Evolutionary conservation across 2,797 vertebrate species (phyloP).

Genomic region (Pseudochaenichthys georgianus): DNA sequence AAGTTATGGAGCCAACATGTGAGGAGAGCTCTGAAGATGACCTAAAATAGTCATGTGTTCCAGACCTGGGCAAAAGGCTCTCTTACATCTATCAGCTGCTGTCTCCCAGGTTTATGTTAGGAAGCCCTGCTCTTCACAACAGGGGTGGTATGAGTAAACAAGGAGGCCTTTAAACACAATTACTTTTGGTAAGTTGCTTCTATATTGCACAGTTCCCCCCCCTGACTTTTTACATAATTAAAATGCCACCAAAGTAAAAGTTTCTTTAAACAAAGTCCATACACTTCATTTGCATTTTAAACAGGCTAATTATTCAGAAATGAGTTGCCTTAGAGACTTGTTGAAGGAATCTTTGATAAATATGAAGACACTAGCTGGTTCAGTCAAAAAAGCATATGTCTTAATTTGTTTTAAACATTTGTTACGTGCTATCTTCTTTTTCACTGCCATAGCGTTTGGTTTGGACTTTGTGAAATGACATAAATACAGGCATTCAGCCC

Average conservation of each 20-base stretch:
- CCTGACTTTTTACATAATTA: slow-evolving; percentile 7
- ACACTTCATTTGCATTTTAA: neutral
- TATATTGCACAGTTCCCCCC: slow-evolving; percentile 2
- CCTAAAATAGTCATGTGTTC: slow-evolving; percentile 88
- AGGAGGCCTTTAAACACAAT: slow-evolving; percentile 38
- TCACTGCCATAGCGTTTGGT: slow-evolving; percentile 35
- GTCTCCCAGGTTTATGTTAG: slow-evolving; percentile 80
- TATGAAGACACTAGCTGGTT: neutral
- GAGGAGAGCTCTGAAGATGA: slow-evolving; percentile 66
- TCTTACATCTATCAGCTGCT: slow-evolving; percentile 72
- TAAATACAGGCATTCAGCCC: slow-evolving; percentile 23
- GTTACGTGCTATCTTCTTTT: slow-evolving; percentile 13
- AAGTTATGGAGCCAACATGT: slow-evolving; percentile 39
- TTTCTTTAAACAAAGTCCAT: slow-evolving; percentile 18
- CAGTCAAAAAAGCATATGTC: slow-evolving; percentile 6
- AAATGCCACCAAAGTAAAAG: neutral
- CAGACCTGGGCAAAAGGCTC: slow-evolving; percentile 48
- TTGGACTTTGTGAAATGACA: slow-evolving; percentile 41
- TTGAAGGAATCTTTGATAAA: slow-evolving; percentile 8
- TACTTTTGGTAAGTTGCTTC: slow-evolving; percentile 29
- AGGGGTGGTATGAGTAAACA: slow-evolving; percentile 46
- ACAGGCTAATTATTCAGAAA: neutral
- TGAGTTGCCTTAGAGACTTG: neutral
- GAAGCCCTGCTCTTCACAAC: slow-evolving; percentile 52
- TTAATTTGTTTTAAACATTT: neutral